Base-by-base conservation (phyloP, 2,888 invertebrate species). In the Andrena camellia region DNA sequence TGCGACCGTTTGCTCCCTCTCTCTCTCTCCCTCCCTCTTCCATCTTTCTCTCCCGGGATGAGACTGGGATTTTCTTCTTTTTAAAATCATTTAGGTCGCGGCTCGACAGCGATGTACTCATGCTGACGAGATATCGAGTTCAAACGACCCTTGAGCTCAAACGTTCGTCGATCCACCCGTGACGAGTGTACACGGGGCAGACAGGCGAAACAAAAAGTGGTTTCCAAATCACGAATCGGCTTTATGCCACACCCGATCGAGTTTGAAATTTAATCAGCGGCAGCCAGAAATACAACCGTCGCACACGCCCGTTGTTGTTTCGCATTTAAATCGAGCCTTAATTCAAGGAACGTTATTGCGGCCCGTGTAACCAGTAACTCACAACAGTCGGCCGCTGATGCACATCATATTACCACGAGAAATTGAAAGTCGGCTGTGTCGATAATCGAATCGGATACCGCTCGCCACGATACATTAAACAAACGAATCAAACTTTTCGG, bases 41-140 rank as follows among this genome's bases (percentile, higher is more conserved):
- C 17, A 42, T 17, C 42, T 42, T 42, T 42, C 71, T 66, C 76
- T 69, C 54, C n/a, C 57, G 63, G 75, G 67, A 66, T 50, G 69
- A 69, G 74, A 63, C 66, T 57, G 23, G 70, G 63, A 72, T 75
- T 87, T 68, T 80, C 77, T 81, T 74, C 66, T 63, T 82, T 88
- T 84, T 81, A 76, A 88, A 87, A 88, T 88, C 70, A 87, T 87
- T 86, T 87, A 81, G 87, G 88, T 85, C 88, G 85, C 57, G 76
- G 80, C 75, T 82, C 78, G 87, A 86, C 77, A 79, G 82, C 57
- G 67, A 67, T 35, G 84, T 78, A 84, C 87, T 87, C 81, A 48
- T 83, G 83, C 73, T 88, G 88, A 88, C 83, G 81, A 69, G 81
- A 84, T 88, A 86, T 81, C 88, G 88, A 81, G 87, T 81, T 74